Evolutionary conservation across 1,140 invertebrate species (phyloP).

Genomic region (Drosophila parvula): DNA sequence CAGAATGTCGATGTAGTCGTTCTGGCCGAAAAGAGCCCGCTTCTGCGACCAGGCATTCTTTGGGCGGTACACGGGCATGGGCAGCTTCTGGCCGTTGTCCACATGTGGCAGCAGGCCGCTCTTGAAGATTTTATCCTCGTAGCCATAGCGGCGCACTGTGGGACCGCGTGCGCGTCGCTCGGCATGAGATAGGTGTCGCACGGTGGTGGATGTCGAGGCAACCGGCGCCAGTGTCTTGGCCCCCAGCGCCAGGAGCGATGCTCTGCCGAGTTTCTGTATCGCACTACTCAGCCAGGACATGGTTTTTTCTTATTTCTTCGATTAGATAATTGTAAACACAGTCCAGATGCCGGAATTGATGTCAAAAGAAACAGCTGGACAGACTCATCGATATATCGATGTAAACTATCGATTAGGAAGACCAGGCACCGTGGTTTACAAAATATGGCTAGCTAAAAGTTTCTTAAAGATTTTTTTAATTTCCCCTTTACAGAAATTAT

Average conservation of each 20-base stretch:
- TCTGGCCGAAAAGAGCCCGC: slow-evolving; percentile 95
- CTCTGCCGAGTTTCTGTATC: slow-evolving; percentile 54
- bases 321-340: slow-evolving; percentile 77
- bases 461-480: too few relatives aligned
- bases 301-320: slow-evolving; percentile 39
- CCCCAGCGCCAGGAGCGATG: slow-evolving; percentile 8
- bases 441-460: not conserved
- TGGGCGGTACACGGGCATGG: slow-evolving; percentile 88
- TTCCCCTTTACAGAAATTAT: too few relatives aligned
- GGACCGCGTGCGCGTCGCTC: slow-evolving; percentile 87
- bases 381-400: slow-evolving; percentile 11
- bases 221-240: slow-evolving; percentile 17
- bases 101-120: slow-evolving; percentile 89
- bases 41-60: slow-evolving; percentile 90
- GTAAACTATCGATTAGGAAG: not conserved
- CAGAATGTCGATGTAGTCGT: slow-evolving; percentile 98
- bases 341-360: not conserved
- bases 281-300: slow-evolving; percentile 64
- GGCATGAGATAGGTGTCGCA: slow-evolving; percentile 87
- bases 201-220: slow-evolving; percentile 26
- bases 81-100: slow-evolving; percentile 84
- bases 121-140: slow-evolving; percentile 88
- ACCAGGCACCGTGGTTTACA: too few relatives aligned
- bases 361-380: slow-evolving; percentile 32
- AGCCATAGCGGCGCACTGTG: slow-evolving; percentile 88